A percentile compares a stretch with the other conserved stretches of the same genome.
phyloP scores from a whole-genome alignment of 2,797 vertebrate genomes.

The Acanthurus tractus region DNA sequence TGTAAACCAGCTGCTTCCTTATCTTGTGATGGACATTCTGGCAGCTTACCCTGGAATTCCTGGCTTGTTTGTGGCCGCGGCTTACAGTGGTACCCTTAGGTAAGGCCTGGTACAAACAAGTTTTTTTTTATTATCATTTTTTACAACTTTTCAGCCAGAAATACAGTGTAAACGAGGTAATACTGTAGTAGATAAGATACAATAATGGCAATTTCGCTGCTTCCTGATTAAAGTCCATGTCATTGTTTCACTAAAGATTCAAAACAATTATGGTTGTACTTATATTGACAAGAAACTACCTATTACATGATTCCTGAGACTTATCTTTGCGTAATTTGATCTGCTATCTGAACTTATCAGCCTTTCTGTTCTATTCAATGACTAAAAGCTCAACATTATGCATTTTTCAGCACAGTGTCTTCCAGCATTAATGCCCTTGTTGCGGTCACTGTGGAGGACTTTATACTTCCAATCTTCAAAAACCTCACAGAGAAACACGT shows the following conservation, averaged over 20 bases:
- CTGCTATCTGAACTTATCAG: not conserved
- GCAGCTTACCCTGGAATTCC: conserved; percentile 84
- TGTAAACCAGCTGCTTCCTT: conserved; percentile 84
- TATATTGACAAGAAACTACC: not conserved
- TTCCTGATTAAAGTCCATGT: not conserved
- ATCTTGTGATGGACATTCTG: conserved; percentile 89
- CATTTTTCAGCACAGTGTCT: conserved; percentile 87
- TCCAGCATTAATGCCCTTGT: conserved; percentile 91
- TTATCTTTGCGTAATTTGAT: not conserved
- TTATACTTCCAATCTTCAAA: conserved; percentile 80
- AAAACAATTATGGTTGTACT: not conserved
- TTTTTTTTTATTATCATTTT: no score
- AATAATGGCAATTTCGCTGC: not conserved
- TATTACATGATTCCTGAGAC: not conserved
- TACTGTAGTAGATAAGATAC: not conserved
- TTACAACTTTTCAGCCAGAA: not conserved
- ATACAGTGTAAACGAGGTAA: not conserved
- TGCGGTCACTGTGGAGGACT: conserved; percentile 89
- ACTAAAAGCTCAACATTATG: conserved; percentile 17
- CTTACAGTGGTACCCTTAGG: conserved; percentile 89
- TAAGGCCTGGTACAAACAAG: conserved; percentile 57
- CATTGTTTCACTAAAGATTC: not conserved
- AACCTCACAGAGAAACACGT: conserved; percentile 79
- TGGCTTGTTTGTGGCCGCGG: conserved; percentile 89
- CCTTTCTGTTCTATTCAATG: conserved; percentile 1